Evolutionary conservation across 2,113 vertebrate species (phyloP), one percentile per base, ranked within the genome.

Genomic region (Sinocyclocheilus maitianheensis): DNA sequence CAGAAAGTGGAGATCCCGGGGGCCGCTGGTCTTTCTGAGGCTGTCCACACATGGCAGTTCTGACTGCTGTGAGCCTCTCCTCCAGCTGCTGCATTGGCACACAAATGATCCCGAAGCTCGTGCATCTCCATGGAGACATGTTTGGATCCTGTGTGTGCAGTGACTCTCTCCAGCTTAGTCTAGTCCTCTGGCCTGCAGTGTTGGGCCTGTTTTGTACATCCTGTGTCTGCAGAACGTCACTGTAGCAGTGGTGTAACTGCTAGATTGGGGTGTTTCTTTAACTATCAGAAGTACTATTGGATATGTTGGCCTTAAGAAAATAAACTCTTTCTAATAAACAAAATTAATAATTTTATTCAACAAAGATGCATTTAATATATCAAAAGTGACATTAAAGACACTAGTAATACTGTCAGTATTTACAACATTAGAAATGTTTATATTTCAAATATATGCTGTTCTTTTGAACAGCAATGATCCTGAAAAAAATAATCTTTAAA

Each of bases 1-100:
- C 65, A 62, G 58, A 53, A 5, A 37, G 63, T 60, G 40, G 13
- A 43, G 14, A 75, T 34, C 62, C 22, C 9, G 63, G 22, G 37
- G 48, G 75, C 60, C 20, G 5, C 58, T 58, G 67, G 79, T 75
- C 11, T 86, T 88, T 85, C 72, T 63, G 30, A 75, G 67, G 67
- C 77, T 20, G 60, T 58, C n/a, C 13, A 12, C 46, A 9, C 37
- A 84, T 62, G 34, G 82, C 75, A 43, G 62, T 77, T 80, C 9
- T 34, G 53, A 60, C 53, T 78, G 46, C 43, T 77, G 62, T 51
- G 14, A 53, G 22, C 10, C 77, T 69, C 51, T 79, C 13, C 9
- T 69, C 62, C 76, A 85, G 84, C 76, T 85, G 76, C 30, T 55
- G 48, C 79, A 78, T 18, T 60, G 75, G 82, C 46, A 65, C 65